phyloP scores from a whole-genome alignment of 2,888 invertebrate genomes.

The Pyrrhia umbra region DNA sequence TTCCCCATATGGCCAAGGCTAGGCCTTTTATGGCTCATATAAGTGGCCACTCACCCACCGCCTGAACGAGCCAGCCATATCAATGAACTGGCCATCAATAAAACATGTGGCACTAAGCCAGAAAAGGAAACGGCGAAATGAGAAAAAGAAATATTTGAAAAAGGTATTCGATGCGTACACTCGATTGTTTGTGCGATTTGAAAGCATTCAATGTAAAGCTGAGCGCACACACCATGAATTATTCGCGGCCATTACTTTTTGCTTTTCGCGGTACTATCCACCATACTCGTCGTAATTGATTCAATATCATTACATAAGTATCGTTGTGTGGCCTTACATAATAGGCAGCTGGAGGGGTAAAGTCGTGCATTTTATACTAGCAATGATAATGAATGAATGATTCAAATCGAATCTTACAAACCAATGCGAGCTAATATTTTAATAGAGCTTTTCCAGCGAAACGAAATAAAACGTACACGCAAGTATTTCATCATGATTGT shows the following conservation, averaged over 20 bases:
- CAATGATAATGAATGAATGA: slow-evolving; percentile 55
- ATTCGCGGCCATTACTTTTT: slow-evolving; percentile 75
- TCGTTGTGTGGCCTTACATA: slow-evolving; percentile 74
- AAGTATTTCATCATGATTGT: slow-evolving; percentile 21
- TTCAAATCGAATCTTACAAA: slow-evolving; percentile 27
- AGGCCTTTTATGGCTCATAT: slow-evolving; percentile 88
- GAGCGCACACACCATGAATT: slow-evolving; percentile 81
- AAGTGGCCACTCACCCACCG: slow-evolving; percentile 90
- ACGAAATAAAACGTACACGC: slow-evolving; percentile 12
- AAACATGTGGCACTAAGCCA: slow-evolving; percentile 89
- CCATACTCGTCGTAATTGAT: slow-evolving; percentile 79
- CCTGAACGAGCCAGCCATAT: slow-evolving; percentile 89
- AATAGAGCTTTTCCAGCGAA: slow-evolving; percentile 31
- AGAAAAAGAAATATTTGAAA: slow-evolving; percentile 89
- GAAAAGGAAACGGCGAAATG: slow-evolving; percentile 88
- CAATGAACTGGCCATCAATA: slow-evolving; percentile 90
- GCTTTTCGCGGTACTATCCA: slow-evolving; percentile 66
- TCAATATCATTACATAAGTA: slow-evolving; percentile 78
- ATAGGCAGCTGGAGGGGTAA: slow-evolving; percentile 54
- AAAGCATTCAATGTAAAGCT: slow-evolving; percentile 88
- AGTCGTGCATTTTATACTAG: slow-evolving; percentile 41
- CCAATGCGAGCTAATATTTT: slow-evolving; percentile 40
- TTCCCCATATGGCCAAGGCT: slow-evolving; percentile 90
- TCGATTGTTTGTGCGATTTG: slow-evolving; percentile 86
- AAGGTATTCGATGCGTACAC: slow-evolving; percentile 84